Conservation (phyloP, 2,113 vertebrate species). For the Eulemur rufifrons region DNA sequence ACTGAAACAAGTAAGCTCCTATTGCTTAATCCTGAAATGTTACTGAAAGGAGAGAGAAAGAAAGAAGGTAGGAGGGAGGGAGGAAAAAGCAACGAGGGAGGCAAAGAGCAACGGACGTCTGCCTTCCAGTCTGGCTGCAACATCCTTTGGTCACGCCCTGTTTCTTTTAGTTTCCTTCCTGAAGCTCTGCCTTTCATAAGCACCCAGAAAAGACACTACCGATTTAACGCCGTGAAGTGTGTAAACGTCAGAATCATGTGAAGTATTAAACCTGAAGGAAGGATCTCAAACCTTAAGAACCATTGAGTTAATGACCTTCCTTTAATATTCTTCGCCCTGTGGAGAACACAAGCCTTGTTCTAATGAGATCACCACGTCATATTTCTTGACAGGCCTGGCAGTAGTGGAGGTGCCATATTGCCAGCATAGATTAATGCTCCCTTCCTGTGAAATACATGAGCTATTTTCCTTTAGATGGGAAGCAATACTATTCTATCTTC, state of each 20-base stretch:
- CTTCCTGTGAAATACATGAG: conserved; percentile 19
- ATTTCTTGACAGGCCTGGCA: conserved; percentile 33
- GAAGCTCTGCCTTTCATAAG: not conserved
- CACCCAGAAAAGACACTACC: not conserved
- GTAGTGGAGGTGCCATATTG: not conserved
- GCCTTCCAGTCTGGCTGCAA: not conserved
- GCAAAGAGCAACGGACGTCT: not conserved
- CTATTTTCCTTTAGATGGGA: conserved; percentile 24
- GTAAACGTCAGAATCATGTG: not conserved
- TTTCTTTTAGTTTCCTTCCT: not conserved
- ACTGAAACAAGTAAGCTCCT: not conserved
- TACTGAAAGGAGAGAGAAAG: not conserved
- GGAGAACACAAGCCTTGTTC: conserved; percentile 38
- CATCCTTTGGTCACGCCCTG: not conserved
- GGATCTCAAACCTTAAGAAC: conserved; percentile 9
- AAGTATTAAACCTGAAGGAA: not conserved
- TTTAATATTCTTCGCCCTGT: not conserved
- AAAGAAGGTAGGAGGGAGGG: not conserved
- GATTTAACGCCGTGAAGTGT: not conserved
- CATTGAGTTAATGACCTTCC: not conserved
- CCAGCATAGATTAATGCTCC: conserved; percentile 20
- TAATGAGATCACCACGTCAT: conserved; percentile 21
- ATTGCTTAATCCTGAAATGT: not conserved
- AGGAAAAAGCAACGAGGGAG: not conserved
- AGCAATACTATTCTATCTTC: conserved; percentile 44